Evolutionary conservation across 1,140 invertebrate species (phyloP).

Genomic region (Pinna nobilis): DNA sequence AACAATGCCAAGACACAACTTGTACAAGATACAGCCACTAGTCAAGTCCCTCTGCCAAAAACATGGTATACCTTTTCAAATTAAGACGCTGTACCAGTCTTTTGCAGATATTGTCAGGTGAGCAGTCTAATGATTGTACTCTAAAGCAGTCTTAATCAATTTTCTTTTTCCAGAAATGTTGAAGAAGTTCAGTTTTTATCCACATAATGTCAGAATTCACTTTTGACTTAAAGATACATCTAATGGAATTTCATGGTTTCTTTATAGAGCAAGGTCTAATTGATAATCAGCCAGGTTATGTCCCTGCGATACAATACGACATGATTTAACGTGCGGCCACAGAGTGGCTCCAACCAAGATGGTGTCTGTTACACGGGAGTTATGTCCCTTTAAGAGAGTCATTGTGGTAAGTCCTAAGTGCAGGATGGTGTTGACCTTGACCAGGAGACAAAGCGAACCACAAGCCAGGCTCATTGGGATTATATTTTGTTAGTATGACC

Average conservation of each 20-base stretch:
- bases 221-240: background rate
- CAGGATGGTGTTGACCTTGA: background rate
- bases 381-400: no score
- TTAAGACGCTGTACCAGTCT: conserved; percentile 66
- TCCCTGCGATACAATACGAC: no score
- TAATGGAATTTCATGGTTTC: background rate
- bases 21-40: conserved; percentile 69
- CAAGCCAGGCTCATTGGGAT: no score
- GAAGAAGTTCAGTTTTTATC: background rate
- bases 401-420: no score
- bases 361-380: no score
- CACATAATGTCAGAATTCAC: background rate
- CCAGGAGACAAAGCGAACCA: background rate
- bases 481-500: no score
- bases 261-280: no score
- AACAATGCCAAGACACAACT: conserved; percentile 74
- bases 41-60: conserved; percentile 72
- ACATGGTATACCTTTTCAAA: conserved; percentile 68
- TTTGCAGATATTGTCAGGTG: conserved; percentile 72
- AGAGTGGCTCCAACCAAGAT: no score
- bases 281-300: no score
- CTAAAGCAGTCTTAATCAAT: background rate
- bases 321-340: no score
- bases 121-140: conserved; percentile 23
- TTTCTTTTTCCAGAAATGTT: background rate